Base-by-base conservation (phyloP, 2,797 vertebrate genomes). In the Bovichtus diacanthus region DNA sequence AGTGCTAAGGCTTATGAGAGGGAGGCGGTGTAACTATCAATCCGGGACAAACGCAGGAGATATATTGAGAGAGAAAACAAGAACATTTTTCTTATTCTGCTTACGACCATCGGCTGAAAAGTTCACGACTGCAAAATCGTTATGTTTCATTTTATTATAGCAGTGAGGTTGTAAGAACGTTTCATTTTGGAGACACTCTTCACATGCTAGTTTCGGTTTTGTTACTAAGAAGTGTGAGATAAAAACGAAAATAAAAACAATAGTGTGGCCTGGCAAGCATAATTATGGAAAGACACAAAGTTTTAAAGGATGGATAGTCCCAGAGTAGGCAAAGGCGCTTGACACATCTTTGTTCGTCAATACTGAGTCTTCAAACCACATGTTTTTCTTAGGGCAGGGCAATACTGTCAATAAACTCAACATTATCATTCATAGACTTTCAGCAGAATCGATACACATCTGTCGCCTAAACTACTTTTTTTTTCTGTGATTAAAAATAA, bases 11-110 rank as follows among this genome's bases (percentile, higher is more conserved):
- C 73, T 78, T 82, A 87, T 66, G 82, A 86, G 84, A 83, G 65
- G 78, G 58, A 87, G 84, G 85, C 70, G 61, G 78, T 63, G 70
- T 50, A 86, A 74, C 78, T 62, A 76, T 81, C 81, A 81, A 83
- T 88, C 83, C 81, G 76, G 82, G 78, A 60, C 74, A 82, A 65
- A 69, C 16, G 27, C 75, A 87, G 60, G 39, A 80, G 72, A 86
- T 77, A 67, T 25, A 86, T 44, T 0, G 9, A 84, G 68, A 84
- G 5, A 50, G 27, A 51, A n/a, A n/a, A 75, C 70, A 78, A 60
- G 44, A 65, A 50, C 46, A 53, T 15, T 10, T 25, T 19, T 50
- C 0, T 15, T 15, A 0, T 12, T 43, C 7, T 21, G 1, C 59
- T 59, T 12, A 15, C 0, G 10, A 5, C 56, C 44, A 21, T 13